Percentiles rank a stretch among this genome's conserved stretches.
Conservation (phyloP, 2,113 vertebrate species). For the Halcyon malimbica region DNA sequence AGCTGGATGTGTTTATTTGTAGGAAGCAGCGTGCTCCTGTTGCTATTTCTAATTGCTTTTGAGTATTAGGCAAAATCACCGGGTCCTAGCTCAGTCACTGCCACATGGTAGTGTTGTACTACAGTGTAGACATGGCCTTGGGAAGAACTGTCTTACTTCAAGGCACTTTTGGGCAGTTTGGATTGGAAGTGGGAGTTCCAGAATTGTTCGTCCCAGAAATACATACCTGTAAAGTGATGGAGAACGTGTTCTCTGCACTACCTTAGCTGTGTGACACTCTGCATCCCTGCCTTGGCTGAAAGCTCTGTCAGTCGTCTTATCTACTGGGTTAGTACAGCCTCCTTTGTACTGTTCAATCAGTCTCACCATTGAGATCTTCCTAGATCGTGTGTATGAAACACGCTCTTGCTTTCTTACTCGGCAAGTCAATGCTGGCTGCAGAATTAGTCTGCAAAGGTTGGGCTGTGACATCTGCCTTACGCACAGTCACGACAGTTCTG, state of each 20-base stretch:
- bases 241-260: background rate
- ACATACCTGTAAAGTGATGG: background rate
- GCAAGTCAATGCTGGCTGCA: background rate
- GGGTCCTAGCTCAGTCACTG: background rate
- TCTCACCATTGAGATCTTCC: background rate
- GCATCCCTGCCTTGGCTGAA: background rate
- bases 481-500: background rate
- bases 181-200: background rate
- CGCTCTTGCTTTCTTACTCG: background rate
- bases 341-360: background rate
- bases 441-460: background rate
- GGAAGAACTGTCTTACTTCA: background rate
- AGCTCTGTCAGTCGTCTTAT: background rate
- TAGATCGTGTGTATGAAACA: background rate
- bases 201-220: background rate
- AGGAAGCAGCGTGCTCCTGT: background rate
- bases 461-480: background rate
- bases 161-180: background rate
- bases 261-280: background rate
- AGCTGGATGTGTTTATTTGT: background rate
- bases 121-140: fast-evolving
- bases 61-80: background rate
- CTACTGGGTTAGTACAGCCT: background rate
- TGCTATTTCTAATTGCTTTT: background rate
- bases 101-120: background rate